Evolutionary conservation across 2,113 vertebrate species (phyloP).

Genomic region (Podilymbus podiceps): DNA sequence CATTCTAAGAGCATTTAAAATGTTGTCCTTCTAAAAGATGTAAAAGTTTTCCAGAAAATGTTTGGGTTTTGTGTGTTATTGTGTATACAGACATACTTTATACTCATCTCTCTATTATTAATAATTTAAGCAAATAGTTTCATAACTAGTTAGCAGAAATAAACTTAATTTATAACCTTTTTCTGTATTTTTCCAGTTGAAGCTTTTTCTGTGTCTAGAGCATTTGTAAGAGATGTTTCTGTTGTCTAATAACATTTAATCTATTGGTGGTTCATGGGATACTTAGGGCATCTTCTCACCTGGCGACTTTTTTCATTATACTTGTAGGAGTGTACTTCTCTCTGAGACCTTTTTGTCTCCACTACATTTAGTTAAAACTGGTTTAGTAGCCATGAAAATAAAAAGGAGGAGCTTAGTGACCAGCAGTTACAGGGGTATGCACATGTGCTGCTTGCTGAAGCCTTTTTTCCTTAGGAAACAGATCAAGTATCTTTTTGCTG

Average conservation of each 20-base stretch:
- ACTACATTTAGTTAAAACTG: neutral
- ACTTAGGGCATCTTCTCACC: neutral
- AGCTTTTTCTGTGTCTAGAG: neutral
- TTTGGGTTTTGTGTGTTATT: neutral
- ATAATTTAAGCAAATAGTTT: neutral
- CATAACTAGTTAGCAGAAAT: neutral
- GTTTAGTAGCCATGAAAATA: neutral
- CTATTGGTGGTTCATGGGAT: neutral
- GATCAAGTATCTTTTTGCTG: neutral
- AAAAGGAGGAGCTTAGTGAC: neutral
- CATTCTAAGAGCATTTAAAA: neutral
- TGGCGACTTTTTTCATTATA: neutral
- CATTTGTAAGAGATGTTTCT: neutral
- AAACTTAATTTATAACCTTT: neutral
- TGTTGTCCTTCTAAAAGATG: neutral
- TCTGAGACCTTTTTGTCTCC: neutral
- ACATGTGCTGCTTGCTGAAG: neutral
- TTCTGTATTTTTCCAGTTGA: neutral
- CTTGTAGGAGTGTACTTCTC: neutral
- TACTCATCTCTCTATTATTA: neutral
- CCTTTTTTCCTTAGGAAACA: neutral
- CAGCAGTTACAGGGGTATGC: fast-evolving
- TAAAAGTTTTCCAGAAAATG: neutral
- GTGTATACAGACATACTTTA: neutral
- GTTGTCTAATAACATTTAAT: neutral